These are phyloP conservation scores for Polyommatus icarus DNA, from an alignment of 2,888 invertebrate species.

Conservation along the genomic window DNA sequence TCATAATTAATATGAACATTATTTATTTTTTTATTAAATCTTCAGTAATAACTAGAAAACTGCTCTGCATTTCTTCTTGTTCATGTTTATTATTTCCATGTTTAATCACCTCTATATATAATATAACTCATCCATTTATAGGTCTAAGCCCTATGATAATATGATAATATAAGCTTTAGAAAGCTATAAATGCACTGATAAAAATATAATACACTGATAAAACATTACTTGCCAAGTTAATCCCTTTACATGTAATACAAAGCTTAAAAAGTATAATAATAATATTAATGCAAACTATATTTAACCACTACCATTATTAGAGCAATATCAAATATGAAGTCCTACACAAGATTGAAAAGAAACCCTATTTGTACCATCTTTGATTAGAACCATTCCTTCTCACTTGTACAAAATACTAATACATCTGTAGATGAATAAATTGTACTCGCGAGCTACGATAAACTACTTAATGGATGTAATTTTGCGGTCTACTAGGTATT, in stretches of 20 bases:
- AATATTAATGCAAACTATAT: background rate
- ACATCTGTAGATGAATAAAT: too few species aligned
- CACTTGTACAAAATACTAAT: background rate
- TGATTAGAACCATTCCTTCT: background rate
- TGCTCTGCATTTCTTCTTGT: background rate
- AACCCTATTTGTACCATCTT: background rate
- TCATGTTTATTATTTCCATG: background rate
- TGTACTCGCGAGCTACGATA: too few species aligned
- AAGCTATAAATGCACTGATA: slow-evolving; percentile 1
- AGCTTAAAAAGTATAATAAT: background rate
- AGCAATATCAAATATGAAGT: background rate
- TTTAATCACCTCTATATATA: background rate
- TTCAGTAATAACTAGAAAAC: background rate
- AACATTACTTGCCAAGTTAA: background rate
- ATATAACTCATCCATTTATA: background rate
- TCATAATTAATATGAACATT: background rate
- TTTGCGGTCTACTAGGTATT: too few species aligned
- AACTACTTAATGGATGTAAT: too few species aligned
- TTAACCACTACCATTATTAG: background rate
- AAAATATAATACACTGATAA: background rate
- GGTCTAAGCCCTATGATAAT: background rate
- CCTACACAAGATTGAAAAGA: background rate
- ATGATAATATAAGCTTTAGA: background rate
- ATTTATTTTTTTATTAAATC: background rate
- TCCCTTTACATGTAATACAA: background rate